Base-by-base conservation (phyloP, 2,888 invertebrate genomes). In the Stenichneumon culpator region DNA sequence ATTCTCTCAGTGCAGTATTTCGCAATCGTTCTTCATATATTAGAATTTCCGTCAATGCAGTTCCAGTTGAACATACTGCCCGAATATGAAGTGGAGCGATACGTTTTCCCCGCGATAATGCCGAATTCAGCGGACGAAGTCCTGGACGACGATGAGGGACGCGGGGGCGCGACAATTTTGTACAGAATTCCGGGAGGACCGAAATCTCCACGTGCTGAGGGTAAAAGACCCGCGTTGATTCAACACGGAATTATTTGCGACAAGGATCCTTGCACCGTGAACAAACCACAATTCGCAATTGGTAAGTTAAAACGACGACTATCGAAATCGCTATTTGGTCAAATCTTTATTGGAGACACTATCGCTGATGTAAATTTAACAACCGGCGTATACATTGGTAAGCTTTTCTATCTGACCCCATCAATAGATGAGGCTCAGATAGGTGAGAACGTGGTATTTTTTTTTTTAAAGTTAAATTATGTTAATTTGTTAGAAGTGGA, bases 171-270 rank as follows among this genome's bases (percentile, higher is more conserved):
- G 36, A 91, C 88, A 5, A 87, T 91, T 68, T 74, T 92, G 16
- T 92, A 91, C 70, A 87, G 92, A 83, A 92, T 92, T 28, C 87
- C 90, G 0, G 87, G 83, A 0, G 90, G 92, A 65, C 91, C 91
- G 57, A 91, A 90, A 80, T 91, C 92, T 9, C 89, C 90, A 1
- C 87, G 82, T 50, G 84, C 78, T 9, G 19, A 68, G 5, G 91
- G 89, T 6, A 92, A 92, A 86, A 86, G 85, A 32, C 89, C 90
- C 1, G 86, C 90, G 54, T 88, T 90, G 22, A 91, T 92, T 69
- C 91, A 91, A 69, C 89, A 91, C 68, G 92, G 90, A 39, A 90
- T 92, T 47, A 84, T 92, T 5, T 92, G 92, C 72, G 90, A 92
- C 67, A 67, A 73, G 0, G 88, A 90, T 83, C 88, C 89, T 9